Percentiles rank a stretch among this genome's conserved stretches.
These are phyloP conservation scores for Polyodon spathula DNA, from an alignment of 2,113 vertebrate genomes.

Conservation along the genomic window DNA sequence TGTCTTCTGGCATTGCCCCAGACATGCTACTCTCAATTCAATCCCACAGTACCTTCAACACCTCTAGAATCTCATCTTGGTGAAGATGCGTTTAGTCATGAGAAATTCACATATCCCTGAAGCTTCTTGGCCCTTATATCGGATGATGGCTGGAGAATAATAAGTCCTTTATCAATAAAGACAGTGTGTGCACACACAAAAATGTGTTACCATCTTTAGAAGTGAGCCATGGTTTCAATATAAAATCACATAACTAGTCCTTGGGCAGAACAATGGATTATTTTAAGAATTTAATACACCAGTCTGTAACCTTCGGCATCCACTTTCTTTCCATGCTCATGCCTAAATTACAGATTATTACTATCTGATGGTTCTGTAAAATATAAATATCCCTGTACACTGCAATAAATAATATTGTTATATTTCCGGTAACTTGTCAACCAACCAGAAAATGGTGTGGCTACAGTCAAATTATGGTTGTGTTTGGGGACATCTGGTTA, in stretches of 20 bases:
- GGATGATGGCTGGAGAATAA: background rate
- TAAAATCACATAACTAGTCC: constrained; percentile 14
- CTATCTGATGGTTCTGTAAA: too few species aligned
- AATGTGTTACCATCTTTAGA: constrained; percentile 9
- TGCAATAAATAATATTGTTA: too few species aligned
- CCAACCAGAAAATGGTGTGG: too few species aligned
- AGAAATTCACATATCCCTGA: background rate
- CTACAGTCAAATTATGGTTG: too few species aligned
- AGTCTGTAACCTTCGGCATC: constrained; percentile 1
- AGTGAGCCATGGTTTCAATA: background rate
- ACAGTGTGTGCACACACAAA: background rate
- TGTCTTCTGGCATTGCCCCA: constrained; percentile 2
- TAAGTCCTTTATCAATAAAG: background rate
- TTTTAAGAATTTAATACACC: constrained; percentile 10
- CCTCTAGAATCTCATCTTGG: constrained; percentile 7
- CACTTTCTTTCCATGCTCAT: background rate
- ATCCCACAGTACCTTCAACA: background rate
- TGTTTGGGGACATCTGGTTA: too few species aligned
- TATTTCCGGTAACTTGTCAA: too few species aligned
- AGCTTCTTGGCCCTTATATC: background rate
- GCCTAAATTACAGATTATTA: too few species aligned
- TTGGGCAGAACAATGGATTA: constrained; percentile 9
- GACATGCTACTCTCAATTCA: background rate
- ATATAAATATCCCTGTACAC: too few species aligned
- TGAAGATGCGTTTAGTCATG: constrained; percentile 9